Evolutionary conservation across 2,888 invertebrate species (phyloP), one percentile per base, ranked within the genome.

Genomic region (Troides helena): DNA sequence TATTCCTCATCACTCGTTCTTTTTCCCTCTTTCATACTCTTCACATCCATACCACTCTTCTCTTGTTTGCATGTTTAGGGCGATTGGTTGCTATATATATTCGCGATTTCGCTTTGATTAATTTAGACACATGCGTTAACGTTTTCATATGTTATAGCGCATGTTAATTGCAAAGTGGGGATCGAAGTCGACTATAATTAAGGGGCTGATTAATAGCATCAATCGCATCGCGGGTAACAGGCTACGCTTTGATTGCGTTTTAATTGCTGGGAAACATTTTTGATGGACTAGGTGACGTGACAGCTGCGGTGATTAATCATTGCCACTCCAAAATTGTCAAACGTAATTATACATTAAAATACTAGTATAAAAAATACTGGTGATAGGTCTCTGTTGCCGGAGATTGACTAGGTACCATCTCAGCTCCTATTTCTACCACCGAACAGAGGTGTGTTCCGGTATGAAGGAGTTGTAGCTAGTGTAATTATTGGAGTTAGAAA

Each of bases 201-300:
- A 71, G 73, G 74, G 72, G 71, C 74, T 84, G 85, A 90, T 88
- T 86, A 86, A 89, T 88, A 79, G 79, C 79, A 78, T 80, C 80
- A 78, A 84, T 85, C 82, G 82, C 78, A 77, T 75, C 76, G 73
- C 72, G 71, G 63, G 70, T 62, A 72, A 77, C 79, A 79, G 79
- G 84, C 80, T 79, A 74, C 76, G 76, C 72, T 85, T 82, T 88
- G 86, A 91, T 91, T 88, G 86, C 85, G 78, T 88, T 91, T 84
- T 91, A 90, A 91, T 90, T 90, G 86, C 80, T 77, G 76, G 67
- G 78, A 83, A 84, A 61, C 67, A 70, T 63, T 76, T 81, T 74
- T 81, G 79, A 81, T 81, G 81, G 77, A 80, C 78, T 74, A 75
- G 74, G 73, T 74, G 74, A 77, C 75, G 63, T 71, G 71, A 68